Conservation (phyloP, 2,888 invertebrate species). For the Pachydiplax longipennis region DNA sequence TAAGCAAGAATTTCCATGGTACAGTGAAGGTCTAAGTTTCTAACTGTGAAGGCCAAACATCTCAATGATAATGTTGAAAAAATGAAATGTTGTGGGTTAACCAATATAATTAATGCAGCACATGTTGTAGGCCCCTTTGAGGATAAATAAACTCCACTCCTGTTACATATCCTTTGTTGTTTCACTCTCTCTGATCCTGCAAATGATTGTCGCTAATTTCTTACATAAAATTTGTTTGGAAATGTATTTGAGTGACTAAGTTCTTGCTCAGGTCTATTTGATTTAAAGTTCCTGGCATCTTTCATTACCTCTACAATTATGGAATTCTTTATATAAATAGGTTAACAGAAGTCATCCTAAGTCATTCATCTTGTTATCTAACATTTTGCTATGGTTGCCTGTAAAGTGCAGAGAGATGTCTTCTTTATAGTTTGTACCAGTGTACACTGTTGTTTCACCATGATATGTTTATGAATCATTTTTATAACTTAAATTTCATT, state of each 20-base stretch:
- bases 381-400: too few relatives aligned
- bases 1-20: conserved; percentile 7
- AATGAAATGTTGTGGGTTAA: conserved; percentile 37
- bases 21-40: conserved; percentile 8
- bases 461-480: too few relatives aligned
- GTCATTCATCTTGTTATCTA: too few relatives aligned
- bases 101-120: conserved; percentile 23
- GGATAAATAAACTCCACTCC: conserved; percentile 35
- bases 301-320: too few relatives aligned
- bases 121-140: conserved; percentile 41
- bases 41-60: conserved; percentile 20
- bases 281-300: too few relatives aligned
- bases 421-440: too few relatives aligned
- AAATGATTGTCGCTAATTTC: neutral
- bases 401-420: too few relatives aligned
- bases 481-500: too few relatives aligned
- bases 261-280: too few relatives aligned
- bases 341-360: too few relatives aligned
- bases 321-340: too few relatives aligned
- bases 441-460: too few relatives aligned
- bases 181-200: conserved; percentile 12
- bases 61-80: conserved; percentile 22
- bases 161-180: conserved; percentile 31
- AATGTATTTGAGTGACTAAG: neutral
- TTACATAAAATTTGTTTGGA: neutral